Evolutionary conservation across 1,140 invertebrate species (phyloP), one percentile per base, ranked within the genome.

Genomic region (Cotesia vestalis): DNA sequence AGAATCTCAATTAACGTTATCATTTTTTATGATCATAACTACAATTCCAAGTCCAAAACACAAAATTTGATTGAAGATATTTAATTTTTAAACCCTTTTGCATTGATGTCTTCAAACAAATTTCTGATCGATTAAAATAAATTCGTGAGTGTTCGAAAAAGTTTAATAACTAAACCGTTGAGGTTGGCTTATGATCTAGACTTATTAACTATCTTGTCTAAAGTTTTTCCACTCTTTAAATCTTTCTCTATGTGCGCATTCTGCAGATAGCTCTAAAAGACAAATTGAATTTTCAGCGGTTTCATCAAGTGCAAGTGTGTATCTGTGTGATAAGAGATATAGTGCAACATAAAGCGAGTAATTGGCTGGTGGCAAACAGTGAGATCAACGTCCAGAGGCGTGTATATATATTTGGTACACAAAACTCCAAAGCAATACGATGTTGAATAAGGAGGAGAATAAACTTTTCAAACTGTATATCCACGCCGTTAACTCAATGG

Each of bases 251-350:
- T 59, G 11, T 17, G 53, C 34, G 55, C 55, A 27, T 73, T 73
- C 38, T 4, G n/a, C 67, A 27, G 52, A 63, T 64, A 35, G 46
- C 73, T 74, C 64, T 66, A 34, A 46, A 76, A 62, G 70, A 73
- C 55, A 72, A 78, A 78, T 78, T 74, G 78, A 78, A 78, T 79
- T 77, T 73, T 75, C 61, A 66, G 40, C 53, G 66, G 72, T 75
- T 70, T 72, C 61, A 20, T 14, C 61, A 27, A 4, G n/a, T 59
- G 38, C 3, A 46, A 9, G 11, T 46, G 2, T 55, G 2, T 55
- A 55, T 12, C 12, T 53, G 71, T 34, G 74, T 61, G 57, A 76
- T 73, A 76, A 73, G 69, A 71, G 69, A 57, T 57, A 52, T 64
- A 52, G 75, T 57, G 52, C 57, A 52, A 73, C 60, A 59, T 46